Evolutionary conservation across 2,113 vertebrate species (phyloP).

Genomic region (Candoia aspera): DNA sequence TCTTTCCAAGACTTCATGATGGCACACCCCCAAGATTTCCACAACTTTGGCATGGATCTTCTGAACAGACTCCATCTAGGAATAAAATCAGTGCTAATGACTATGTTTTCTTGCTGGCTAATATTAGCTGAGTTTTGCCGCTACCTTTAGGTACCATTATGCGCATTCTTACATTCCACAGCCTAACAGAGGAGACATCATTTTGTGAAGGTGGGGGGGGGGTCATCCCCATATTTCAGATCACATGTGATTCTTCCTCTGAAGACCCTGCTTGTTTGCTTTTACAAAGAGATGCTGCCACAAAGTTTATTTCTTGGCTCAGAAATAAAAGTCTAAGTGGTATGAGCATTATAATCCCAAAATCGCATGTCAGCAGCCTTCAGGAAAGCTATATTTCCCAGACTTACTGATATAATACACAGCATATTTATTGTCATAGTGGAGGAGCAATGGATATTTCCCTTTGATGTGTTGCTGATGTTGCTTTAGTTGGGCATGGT

Average conservation of each 20-base stretch:
- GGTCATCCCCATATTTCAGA: not conserved
- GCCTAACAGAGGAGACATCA: not conserved
- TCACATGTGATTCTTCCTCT: not conserved
- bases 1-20: constrained; percentile 14
- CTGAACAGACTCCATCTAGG: constrained; percentile 8
- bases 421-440: not conserved
- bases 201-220: not conserved
- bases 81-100: constrained; percentile 13
- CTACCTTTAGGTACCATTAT: not conserved
- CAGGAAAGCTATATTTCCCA: not conserved
- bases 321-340: not conserved
- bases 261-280: not conserved
- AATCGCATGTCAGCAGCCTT: not conserved
- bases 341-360: not conserved
- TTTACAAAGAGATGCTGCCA: not conserved
- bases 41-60: not conserved
- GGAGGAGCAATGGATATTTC: too few relatives aligned
- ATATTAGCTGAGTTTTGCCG: not conserved
- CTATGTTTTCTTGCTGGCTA: constrained; percentile 20
- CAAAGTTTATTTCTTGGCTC: not conserved
- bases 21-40: constrained; percentile 9
- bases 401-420: not conserved
- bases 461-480: not conserved
- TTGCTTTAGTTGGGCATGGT: not conserved
- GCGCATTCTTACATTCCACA: not conserved